Conservation (phyloP, 2,888 invertebrate genomes). For the Melanotus villosus region DNA sequence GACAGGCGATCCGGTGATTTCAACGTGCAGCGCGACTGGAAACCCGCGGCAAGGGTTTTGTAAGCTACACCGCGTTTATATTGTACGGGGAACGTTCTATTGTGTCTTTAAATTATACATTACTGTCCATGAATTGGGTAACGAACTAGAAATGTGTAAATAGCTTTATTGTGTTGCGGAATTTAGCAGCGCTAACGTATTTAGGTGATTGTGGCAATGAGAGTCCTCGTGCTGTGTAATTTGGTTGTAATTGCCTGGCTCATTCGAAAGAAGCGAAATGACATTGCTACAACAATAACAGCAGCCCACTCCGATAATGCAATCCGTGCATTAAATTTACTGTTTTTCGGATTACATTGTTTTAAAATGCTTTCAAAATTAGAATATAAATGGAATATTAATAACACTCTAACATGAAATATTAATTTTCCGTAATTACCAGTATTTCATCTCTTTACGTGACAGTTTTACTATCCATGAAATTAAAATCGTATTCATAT, state of each 20-base stretch:
- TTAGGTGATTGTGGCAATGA: slow-evolving; percentile 35
- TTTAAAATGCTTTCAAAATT: background rate
- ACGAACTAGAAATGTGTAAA: slow-evolving; percentile 35
- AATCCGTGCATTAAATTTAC: background rate
- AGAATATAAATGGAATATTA: background rate
- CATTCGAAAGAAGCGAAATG: slow-evolving; percentile 15
- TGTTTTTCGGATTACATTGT: background rate
- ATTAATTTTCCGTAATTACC: background rate
- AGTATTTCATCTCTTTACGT: too few species aligned
- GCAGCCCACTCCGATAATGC: slow-evolving; percentile 3
- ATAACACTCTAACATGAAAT: background rate
- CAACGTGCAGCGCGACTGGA: slow-evolving; percentile 3
- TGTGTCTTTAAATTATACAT: slow-evolving; percentile 32
- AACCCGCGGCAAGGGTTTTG: slow-evolving; percentile 20
- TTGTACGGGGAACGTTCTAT: slow-evolving; percentile 13
- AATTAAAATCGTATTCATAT: too few species aligned
- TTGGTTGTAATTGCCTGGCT: slow-evolving; percentile 10
- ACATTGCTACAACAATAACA: slow-evolving; percentile 22
- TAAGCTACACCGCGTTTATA: slow-evolving; percentile 12
- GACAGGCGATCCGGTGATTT: slow-evolving; percentile 11
- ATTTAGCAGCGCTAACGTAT: slow-evolving; percentile 24
- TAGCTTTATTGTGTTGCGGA: slow-evolving; percentile 32
- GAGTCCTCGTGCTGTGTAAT: slow-evolving; percentile 28
- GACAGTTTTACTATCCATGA: too few species aligned
- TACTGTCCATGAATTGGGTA: slow-evolving; percentile 27